Conservation (phyloP, 1,140 invertebrate species). For the silkworm (Bombyx mori) region DNA sequence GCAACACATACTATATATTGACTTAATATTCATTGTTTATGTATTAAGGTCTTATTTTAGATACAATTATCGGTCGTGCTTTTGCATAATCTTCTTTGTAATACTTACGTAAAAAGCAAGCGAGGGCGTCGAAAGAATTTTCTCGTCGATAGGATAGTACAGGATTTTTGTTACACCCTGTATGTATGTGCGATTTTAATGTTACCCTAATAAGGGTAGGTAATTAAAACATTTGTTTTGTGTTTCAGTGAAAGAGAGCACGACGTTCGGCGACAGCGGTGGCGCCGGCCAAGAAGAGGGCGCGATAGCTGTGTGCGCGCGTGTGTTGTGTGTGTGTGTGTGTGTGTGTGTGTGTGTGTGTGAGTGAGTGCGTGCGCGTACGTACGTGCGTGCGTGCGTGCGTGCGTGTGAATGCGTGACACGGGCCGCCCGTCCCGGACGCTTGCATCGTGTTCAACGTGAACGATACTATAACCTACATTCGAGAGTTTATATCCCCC, state of each 20-base stretch:
- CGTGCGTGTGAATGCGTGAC: constrained; percentile 12
- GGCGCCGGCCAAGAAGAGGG: constrained; percentile 47
- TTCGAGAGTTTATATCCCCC: no score
- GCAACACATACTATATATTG: no score
- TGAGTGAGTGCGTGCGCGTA: constrained; percentile 19
- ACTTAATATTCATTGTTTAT: no score
- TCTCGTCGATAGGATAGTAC: no score
- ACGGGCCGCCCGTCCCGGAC: constrained; percentile 11
- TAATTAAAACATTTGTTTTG: background rate
- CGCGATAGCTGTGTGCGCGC: constrained; percentile 32
- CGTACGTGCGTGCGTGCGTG: constrained; percentile 18
- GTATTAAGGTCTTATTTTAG: no score
- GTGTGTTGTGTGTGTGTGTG: constrained; percentile 14
- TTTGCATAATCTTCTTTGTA: no score
- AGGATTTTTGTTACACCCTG: no score
- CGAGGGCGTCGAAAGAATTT: no score
- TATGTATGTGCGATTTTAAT: background rate
- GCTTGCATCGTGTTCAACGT: constrained; percentile 4
- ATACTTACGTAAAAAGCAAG: no score
- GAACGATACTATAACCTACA: no score
- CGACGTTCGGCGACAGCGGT: constrained; percentile 54
- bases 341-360: constrained; percentile 23
- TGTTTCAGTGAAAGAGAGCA: constrained; percentile 59
- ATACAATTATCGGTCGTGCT: no score
- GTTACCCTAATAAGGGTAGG: background rate